Evolutionary conservation across 2,797 vertebrate genomes (phyloP), one percentile per base, ranked within the genome.

Genomic region (Podarcis siculus): DNA sequence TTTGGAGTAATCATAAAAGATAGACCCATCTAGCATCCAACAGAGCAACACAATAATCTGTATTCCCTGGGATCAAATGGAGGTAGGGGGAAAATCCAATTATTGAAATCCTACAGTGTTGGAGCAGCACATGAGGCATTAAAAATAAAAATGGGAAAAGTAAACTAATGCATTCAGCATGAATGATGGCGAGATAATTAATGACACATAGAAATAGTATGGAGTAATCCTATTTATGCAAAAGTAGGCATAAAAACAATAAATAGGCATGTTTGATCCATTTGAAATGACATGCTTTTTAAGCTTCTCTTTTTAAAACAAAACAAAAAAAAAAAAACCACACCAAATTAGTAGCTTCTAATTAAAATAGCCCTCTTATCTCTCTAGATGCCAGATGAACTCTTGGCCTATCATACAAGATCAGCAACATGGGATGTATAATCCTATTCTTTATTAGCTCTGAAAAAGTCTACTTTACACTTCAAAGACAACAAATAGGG

Each of bases 41-140:
- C 90, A 92, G 94, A 95, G 92, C 90, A 92, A 87, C n/a, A 30
- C 80, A 89, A 92, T 89, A 91, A 94, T 93, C 90, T 91, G 91
- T 94, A 94, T 89, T 93, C 72, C 83, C 79, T 67, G 37, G 79
- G 84, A 71, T 94, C 83, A 91, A 88, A 69, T 64, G 82, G 77
- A 35, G 27, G 78, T 9, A n/a, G 58, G 12, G 85, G 76, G 81
- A 27, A 27, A 75, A 42, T 17, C 72, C 82, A 87, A 78, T 90
- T 90, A 87, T 0, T 90, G 93, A 91, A 93, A 91, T 42, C 83
- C 77, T 79, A 92, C 3, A 75, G 21, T 76, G 89, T 89, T 82
- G 89, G 73, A 17, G 19, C 76, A 86, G 86, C 55, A 64, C 8
- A 77, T 25, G 4, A 85, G 86, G 42, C 71, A 82, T 92, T 91